A percentile compares a stretch with the other conserved stretches of the same genome.
phyloP scores from a whole-genome alignment of 2,113 vertebrate genomes.

The Megaceryle torquata region DNA sequence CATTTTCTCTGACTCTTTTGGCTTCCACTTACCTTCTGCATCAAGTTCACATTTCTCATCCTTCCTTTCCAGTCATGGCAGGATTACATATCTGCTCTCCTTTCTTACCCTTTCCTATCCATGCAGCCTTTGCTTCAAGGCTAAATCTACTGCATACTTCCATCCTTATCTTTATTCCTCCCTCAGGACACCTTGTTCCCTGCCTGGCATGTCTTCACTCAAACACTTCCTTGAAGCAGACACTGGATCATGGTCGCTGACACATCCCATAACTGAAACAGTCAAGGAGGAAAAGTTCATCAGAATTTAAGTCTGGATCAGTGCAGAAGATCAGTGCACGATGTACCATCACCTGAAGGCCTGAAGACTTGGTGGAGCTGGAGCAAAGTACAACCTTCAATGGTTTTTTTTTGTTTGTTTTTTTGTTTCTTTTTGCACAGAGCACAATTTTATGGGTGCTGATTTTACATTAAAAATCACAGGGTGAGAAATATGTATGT shows the following conservation, averaged over 20 bases:
- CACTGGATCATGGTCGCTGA: not conserved
- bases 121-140: not conserved
- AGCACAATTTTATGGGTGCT: not conserved
- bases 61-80: not conserved
- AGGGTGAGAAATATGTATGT: accelerated
- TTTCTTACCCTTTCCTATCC: not conserved
- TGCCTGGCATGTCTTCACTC: not conserved
- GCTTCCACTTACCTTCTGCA: not conserved
- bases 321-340: not conserved
- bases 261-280: not conserved
- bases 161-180: not conserved
- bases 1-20: not conserved
- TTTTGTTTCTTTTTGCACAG: not conserved
- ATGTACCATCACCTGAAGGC: not conserved
- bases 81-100: not conserved
- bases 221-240: not conserved
- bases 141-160: not conserved
- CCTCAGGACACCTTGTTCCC: not conserved
- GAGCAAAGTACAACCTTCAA: not conserved
- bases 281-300: not conserved
- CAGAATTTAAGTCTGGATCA: not conserved
- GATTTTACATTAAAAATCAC: not conserved
- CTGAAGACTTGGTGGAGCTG: not conserved
- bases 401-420: too few relatives aligned
- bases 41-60: not conserved